Evolutionary conservation across 2,888 invertebrate species (phyloP), one percentile per base, ranked within the genome.

Genomic region (Lutraria lutraria): DNA sequence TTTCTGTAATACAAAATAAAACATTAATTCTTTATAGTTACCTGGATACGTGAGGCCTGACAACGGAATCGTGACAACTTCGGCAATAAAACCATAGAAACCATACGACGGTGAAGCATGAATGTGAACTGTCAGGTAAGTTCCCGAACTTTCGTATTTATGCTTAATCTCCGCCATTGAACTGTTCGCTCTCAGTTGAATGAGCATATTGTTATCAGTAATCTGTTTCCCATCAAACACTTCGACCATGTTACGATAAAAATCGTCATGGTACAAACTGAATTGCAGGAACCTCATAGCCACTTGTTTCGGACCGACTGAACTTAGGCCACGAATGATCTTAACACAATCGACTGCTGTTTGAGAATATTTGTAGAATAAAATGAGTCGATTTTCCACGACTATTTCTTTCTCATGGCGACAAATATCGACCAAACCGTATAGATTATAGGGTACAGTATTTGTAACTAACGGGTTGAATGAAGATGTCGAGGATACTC

Each of bases 361-460:
- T 94, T 99, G 99, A 95, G 99, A 99, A 95, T 99, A 99, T 96
- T 99, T 99, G 97, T 99, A 99, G 96, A 99, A 99, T 31, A 99
- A 96, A 0, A 99, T 97, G 10, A 99, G 98, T 81, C 99, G 97
- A 96, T 99, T 99, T 96, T 99, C 98, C 0, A 99, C 98, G 1
- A 97, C 97, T 25, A 99, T 98, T 96, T 98, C 98, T 97, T 99
- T 99, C 86, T 98, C 98, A 0, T 99, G 98, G 96, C 99, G 99
- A 96, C 99, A 99, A 93, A 99, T 99, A 94, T 99, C 99, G 25
- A 99, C 98, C 94, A 99, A 97, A 54, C 99, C 99, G 97, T 99
- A 99, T 68, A 99, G 97, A 95, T 98, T 98, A 95, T 99, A 99
- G 0, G 99, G 99, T 16, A 99, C 97, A 2, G 95, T 95, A 85